Conservation (phyloP, 1,140 invertebrate genomes). For the Piezodorus guildinii region DNA sequence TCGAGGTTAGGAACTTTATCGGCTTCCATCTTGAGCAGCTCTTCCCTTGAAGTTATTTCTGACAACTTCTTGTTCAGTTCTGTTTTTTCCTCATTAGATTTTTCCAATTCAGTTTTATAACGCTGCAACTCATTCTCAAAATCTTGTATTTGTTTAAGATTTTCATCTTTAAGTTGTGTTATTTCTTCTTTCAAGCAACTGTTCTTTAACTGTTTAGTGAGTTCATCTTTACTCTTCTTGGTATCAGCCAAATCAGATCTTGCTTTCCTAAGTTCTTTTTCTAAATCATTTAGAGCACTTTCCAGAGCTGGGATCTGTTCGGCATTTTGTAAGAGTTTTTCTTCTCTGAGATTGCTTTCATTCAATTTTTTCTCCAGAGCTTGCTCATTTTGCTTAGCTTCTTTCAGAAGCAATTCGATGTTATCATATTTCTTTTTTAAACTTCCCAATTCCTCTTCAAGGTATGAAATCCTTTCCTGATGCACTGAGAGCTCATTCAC, state of each 20-base stretch:
- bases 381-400: background rate
- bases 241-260: background rate
- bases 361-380: background rate
- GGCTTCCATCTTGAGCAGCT: background rate
- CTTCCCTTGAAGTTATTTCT: background rate
- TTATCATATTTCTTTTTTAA: background rate
- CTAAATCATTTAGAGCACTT: background rate
- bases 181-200: background rate
- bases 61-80: background rate
- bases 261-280: background rate
- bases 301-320: slow-evolving; percentile 1
- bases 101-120: background rate
- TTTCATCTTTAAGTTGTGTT: background rate
- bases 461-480: background rate
- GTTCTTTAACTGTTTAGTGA: background rate
- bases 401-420: background rate
- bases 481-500: background rate
- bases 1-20: background rate
- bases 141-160: background rate
- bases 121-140: slow-evolving; percentile 2
- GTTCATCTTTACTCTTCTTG: background rate
- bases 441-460: background rate
- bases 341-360: background rate
- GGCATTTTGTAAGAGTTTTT: background rate
- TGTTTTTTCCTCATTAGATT: background rate